phyloP scores from a whole-genome alignment of 2,113 vertebrate species.

The Thalassarche chlororhynchos region DNA sequence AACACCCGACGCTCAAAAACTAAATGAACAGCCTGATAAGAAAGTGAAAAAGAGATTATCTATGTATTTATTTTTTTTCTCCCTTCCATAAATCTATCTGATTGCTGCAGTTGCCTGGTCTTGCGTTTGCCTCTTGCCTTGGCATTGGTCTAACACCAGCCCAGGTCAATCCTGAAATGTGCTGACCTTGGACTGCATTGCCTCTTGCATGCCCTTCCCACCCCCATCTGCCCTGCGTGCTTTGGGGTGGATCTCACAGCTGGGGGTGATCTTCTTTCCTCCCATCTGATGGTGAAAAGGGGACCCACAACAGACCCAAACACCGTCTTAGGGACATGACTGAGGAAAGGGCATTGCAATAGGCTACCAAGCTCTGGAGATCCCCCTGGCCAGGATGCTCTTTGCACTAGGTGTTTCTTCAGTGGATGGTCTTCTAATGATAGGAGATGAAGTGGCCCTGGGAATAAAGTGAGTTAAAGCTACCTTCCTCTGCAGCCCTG shows the following conservation, averaged over 20 bases:
- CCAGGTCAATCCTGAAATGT: rapidly evolving
- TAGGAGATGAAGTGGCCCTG: not conserved
- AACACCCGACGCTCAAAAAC: rapidly evolving
- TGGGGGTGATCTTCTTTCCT: not conserved
- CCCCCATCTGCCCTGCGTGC: not conserved
- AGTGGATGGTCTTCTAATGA: not conserved
- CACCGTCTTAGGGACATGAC: rapidly evolving
- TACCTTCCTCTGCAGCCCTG: not conserved
- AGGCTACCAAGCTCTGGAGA: rapidly evolving
- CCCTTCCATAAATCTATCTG: not conserved
- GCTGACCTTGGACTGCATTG: rapidly evolving
- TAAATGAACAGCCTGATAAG: not conserved
- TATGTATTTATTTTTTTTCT: not conserved
- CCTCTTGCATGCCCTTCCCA: not conserved
- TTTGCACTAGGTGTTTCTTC: not conserved
- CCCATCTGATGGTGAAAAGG: not conserved
- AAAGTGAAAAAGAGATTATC: not conserved
- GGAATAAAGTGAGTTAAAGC: not conserved
- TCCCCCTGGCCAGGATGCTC: too few relatives aligned
- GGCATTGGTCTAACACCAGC: not conserved
- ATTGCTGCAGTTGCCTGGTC: not conserved
- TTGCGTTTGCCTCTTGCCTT: not conserved
- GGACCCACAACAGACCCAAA: not conserved
- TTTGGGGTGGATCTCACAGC: not conserved
- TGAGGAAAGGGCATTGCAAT: not conserved